Conservation (phyloP, 2,113 vertebrate genomes). For the Vulpes vulpes region DNA sequence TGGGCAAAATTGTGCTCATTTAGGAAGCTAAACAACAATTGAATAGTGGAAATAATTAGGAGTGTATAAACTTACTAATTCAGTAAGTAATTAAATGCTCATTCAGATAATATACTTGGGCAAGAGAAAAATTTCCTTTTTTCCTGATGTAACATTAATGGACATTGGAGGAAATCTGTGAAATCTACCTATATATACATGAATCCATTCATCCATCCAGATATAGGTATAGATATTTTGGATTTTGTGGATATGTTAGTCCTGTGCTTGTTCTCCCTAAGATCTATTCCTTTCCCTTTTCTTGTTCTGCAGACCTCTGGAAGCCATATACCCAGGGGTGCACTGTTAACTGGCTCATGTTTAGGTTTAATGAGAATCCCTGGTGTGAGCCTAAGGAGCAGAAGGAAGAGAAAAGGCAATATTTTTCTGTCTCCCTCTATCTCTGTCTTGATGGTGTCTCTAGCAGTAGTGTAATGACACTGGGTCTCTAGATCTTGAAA, state of each 20-base stretch:
- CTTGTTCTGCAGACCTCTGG: not conserved
- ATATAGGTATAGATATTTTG: not conserved
- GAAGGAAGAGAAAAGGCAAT: not conserved
- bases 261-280: not conserved
- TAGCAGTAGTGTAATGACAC: not conserved
- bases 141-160: not conserved
- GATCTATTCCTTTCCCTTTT: not conserved
- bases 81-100: slow-evolving; percentile 19
- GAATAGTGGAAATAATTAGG: not conserved
- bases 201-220: not conserved
- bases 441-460: not conserved
- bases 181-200: not conserved
- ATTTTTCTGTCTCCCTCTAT: not conserved
- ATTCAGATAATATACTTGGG: not conserved
- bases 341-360: not conserved
- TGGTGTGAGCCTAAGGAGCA: not conserved
- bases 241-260: not conserved
- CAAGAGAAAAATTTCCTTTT: not conserved
- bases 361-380: not conserved
- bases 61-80: slow-evolving; percentile 1
- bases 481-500: not conserved
- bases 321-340: not conserved
- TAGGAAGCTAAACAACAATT: not conserved
- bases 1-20: not conserved
- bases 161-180: not conserved